A percentile compares a stretch with the other conserved stretches of the same genome.
phyloP scores from a whole-genome alignment of 2,888 invertebrate genomes.

The Eulithis testata region DNA sequence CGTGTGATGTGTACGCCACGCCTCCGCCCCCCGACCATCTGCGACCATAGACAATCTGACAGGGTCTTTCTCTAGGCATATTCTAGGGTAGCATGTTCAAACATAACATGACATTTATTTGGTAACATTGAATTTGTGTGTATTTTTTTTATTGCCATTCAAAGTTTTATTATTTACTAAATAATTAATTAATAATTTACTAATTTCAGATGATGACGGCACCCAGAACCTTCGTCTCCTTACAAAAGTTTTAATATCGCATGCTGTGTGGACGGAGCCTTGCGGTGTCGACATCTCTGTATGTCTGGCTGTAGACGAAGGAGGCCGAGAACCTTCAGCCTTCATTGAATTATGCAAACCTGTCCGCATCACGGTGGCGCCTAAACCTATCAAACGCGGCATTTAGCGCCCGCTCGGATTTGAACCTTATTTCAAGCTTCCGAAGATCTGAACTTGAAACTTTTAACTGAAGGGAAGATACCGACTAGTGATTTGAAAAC shows the following conservation, averaged over 20 bases:
- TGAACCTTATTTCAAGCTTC: conserved; percentile 14
- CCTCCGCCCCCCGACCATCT: no score
- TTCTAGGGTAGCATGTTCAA: no score
- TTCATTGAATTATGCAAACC: conserved; percentile 92
- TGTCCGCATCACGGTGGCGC: conserved; percentile 93
- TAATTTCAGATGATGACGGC: conserved; percentile 74
- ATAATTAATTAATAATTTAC: no score
- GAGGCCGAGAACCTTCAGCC: conserved; percentile 72
- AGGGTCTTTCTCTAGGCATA: no score
- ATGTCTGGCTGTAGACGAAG: conserved; percentile 89
- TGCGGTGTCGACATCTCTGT: conserved; percentile 94
- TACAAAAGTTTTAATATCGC: conserved; percentile 95
- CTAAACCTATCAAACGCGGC: conserved; percentile 94
- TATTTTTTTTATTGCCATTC: no score
- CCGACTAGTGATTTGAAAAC: no score
- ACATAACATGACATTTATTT: no score
- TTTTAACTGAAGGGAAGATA: no score
- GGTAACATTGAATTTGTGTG: no score
- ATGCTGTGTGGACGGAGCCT: conserved; percentile 96
- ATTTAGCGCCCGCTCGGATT: conserved; percentile 65
- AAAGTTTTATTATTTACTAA: not conserved
- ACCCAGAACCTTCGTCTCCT: conserved; percentile 88
- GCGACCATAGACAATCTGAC: no score
- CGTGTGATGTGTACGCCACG: no score
- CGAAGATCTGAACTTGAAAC: not conserved